Evolutionary conservation across 2,888 invertebrate genomes (phyloP), one percentile per base, ranked within the genome.

Genomic region (Drosophila koepferae): DNA sequence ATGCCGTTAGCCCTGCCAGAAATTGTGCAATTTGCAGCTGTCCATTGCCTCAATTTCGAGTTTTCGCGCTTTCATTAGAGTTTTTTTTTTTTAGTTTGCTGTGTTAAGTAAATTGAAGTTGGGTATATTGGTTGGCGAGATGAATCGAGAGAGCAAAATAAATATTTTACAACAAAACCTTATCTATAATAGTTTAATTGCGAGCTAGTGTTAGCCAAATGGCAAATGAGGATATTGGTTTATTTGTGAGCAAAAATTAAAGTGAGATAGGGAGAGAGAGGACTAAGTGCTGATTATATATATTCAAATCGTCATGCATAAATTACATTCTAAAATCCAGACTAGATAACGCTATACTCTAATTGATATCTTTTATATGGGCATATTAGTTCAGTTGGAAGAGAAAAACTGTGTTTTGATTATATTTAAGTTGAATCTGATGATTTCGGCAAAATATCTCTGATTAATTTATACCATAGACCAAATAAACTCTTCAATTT

Each of bases 1-100:
- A 64, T 67, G 58, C 85, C 73, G 83, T 78, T 88, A 71, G 64
- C 41, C 49, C 58, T 63, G 66, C 75, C 59, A 48, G 62, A 72
- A 78, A 81, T 77, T 85, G 74, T 82, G 82, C 90, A 86, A 89
- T 89, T 86, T 87, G 73, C 88, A 87, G 86, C 78, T 84, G 89
- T 78, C 87, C 66, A 64, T 74, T 79, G 71, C 62, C 72, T 80
- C 81, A 77, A 81, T 82, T 71, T 71, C 43, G 54, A 59, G 46
- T 46, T 38, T 46, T 51, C 62, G 58, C 63, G 61, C 56, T 83
- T 72, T 74, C 69, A 75, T 89, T 86, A 80, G 67, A 56, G 9
- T 34, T 18, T 51, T 34, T 18, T 51, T 23, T 34, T 51, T 51
- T 6, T 31, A 1, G 3, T 18, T 36, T 46, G n/a, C 44, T 36